Evolutionary conservation across 2,888 invertebrate species (phyloP).

Genomic region (Drosophila neutralis): DNA sequence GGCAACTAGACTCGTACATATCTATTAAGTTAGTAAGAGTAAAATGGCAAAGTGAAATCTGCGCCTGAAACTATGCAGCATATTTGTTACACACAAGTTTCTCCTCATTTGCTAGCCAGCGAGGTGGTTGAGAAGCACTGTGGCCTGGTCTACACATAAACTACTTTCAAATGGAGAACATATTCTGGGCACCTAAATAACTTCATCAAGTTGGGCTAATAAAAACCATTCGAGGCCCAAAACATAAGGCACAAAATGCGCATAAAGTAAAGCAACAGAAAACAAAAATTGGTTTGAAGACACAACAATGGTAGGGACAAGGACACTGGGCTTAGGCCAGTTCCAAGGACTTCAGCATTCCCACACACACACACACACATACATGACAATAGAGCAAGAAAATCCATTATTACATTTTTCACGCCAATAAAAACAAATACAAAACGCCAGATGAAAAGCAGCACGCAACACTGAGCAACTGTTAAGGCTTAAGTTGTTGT

Average conservation of each 20-base stretch:
- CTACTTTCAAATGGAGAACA: conserved; percentile 27
- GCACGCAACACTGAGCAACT: conserved; percentile 50
- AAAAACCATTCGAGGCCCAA: conserved; percentile 43
- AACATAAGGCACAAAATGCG: conserved; percentile 29
- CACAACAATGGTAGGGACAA: conserved; percentile 28
- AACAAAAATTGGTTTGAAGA: conserved; percentile 32
- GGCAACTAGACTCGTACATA: not conserved
- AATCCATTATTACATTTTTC: conserved; percentile 78
- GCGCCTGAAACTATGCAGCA: conserved; percentile 26
- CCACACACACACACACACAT: conserved; percentile 15
- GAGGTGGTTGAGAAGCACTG: conserved; percentile 14
- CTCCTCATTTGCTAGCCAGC: not conserved
- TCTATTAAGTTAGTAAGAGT: conserved; percentile 8
- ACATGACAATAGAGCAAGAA: conserved; percentile 14
- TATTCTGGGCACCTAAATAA: conserved; percentile 51
- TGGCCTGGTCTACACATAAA: conserved; percentile 30
- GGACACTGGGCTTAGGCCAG: conserved; percentile 22
- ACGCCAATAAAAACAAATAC: conserved; percentile 79
- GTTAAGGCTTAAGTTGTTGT: conserved; percentile 44
- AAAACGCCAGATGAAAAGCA: conserved; percentile 45
- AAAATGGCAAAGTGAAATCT: not conserved
- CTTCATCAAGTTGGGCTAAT: conserved; percentile 60
- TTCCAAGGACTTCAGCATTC: conserved; percentile 28
- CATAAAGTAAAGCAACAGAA: conserved; percentile 26
- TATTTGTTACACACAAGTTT: conserved; percentile 8